Conservation (phyloP, 2,888 invertebrate genomes). For the Volucella bombylans region DNA sequence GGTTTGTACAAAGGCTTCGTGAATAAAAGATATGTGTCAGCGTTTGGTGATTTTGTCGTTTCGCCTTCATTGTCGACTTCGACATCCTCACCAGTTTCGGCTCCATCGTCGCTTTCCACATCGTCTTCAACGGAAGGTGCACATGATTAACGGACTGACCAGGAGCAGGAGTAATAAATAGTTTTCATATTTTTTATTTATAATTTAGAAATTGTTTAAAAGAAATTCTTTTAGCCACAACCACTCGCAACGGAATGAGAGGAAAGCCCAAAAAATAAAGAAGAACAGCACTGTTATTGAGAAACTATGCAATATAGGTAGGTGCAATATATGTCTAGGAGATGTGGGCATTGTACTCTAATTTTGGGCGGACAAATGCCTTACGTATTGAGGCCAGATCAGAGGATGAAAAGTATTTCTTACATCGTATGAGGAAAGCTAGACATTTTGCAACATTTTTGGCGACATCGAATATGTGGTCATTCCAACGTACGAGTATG, state of each 20-base stretch:
- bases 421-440: no score
- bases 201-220: constrained; percentile 52
- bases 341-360: no score
- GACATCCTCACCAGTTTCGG: constrained; percentile 85
- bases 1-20: constrained; percentile 88
- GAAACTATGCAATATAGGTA: no score
- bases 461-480: no score
- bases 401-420: no score
- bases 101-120: constrained; percentile 86
- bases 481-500: no score
- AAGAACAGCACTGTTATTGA: constrained; percentile 68
- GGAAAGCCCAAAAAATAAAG: constrained; percentile 48
- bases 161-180: no score
- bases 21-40: constrained; percentile 95
- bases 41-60: constrained; percentile 91
- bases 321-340: no score
- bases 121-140: constrained; percentile 84
- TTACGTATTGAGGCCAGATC: no score
- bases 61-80: constrained; percentile 84
- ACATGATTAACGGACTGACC: constrained; percentile 88
- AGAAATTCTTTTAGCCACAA: constrained; percentile 49
- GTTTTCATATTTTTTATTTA: constrained; percentile 85
- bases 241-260: constrained; percentile 57
- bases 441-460: no score
- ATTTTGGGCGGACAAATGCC: no score